Evolutionary conservation across 2,888 invertebrate genomes (phyloP), one percentile per base, ranked within the genome.

Genomic region (Hypsopygia costalis): DNA sequence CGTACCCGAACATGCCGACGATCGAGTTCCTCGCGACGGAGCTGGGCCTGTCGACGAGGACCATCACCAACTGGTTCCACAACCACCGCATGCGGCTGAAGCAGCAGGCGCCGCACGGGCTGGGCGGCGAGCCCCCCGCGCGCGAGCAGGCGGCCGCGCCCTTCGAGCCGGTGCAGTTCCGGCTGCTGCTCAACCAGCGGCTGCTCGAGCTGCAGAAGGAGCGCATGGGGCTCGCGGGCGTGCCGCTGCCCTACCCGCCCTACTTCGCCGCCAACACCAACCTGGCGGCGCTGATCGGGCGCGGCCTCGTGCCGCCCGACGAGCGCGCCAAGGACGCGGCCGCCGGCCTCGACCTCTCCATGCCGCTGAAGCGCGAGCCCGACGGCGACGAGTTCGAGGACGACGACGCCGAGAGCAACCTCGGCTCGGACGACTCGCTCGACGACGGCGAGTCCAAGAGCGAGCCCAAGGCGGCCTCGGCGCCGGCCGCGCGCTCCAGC

Each of bases 51-150:
- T 96, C 97, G 4, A 95, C 98, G 36, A 92, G 99, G 56, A 99
- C 99, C 40, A 98, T 99, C 64, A 98, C 98, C 46, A 99, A 99
- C 83, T 99, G 99, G 99, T 99, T 99, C 91, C 99, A 99, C 91
- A 99, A 99, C 79, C 98, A 99, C 77, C 93, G 99, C 61, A 99
- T 99, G 97, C 92, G 99, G 49, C 92, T 98, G 70, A 98, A 98
- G 83, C 96, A 97, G 71, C 95, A 96, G 69, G 93, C 93, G 38
- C 95, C 96, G 1, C 95, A 95, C 63, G 93, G 94, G 0, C 89
- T 93, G 12, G 92, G 93, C 0, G 93, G 94, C 36, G 92, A 94
- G 42, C 93, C 94, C 6, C 94, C 94, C 1, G 92, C 94, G 27
- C 89, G 94, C 11, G 95, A 95, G 64, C 94, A 93, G 55, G 90